Conservation (phyloP, 2,113 vertebrate species). For the Colaptes auratus region DNA sequence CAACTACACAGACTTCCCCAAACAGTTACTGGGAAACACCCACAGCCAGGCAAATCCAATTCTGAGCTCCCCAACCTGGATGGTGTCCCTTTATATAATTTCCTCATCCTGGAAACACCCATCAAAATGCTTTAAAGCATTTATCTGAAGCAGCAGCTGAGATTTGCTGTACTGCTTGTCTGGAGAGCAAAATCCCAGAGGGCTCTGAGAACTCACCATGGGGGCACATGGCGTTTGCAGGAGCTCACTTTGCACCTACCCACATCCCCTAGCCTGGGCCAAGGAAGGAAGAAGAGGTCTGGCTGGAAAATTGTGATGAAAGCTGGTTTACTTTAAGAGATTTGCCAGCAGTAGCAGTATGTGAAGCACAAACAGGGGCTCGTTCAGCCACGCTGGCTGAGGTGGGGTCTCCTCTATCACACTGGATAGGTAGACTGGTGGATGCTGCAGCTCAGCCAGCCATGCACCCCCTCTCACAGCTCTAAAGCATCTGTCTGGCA, state of each 20-base stretch:
- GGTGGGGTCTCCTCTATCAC: background rate
- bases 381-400: fast-evolving
- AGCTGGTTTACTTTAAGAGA: background rate
- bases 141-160: background rate
- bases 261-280: fast-evolving
- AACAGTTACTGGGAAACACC: background rate
- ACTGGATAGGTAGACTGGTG: background rate
- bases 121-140: background rate
- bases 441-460: background rate
- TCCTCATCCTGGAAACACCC: background rate
- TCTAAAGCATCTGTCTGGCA: fast-evolving
- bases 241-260: background rate
- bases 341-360: fast-evolving
- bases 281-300: background rate
- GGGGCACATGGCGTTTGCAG: fast-evolving
- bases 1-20: background rate
- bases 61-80: background rate
- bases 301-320: background rate
- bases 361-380: background rate
- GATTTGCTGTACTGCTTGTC: background rate
- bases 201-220: fast-evolving
- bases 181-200: background rate
- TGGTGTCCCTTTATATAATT: background rate
- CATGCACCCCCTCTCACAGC: background rate
- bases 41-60: background rate